A percentile compares a stretch with the other conserved stretches of the same genome.
Evolutionary conservation across 1,140 invertebrate species (phyloP).

Genomic region (Meloidogyne exigua): DNA sequence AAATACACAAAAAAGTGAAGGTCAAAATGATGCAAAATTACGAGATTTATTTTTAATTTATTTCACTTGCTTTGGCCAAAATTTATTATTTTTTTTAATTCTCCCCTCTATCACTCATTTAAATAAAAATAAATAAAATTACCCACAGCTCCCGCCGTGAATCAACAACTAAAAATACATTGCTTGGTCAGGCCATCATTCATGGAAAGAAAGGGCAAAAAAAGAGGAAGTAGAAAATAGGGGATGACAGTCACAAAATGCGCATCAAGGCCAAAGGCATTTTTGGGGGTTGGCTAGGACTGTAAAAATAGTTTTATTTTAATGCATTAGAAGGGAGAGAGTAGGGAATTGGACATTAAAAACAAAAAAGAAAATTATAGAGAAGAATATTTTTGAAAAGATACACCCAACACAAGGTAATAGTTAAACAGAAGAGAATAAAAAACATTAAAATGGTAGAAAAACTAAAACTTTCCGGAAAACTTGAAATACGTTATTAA

Average conservation of each 20-base stretch:
- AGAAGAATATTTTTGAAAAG: too few species aligned
- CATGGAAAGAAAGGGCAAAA: not conserved
- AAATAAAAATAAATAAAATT: not conserved
- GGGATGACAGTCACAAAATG: not conserved
- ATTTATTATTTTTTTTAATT: not conserved
- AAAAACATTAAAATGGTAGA: too few species aligned
- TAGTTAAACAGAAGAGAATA: too few species aligned
- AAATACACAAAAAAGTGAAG: not conserved
- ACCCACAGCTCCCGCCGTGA: not conserved
- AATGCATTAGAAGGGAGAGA: not conserved
- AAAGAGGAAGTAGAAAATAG: not conserved
- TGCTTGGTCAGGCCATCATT: conserved; percentile 1
- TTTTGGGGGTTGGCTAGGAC: not conserved
- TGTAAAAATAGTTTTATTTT: not conserved
- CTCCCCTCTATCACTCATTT: too few species aligned
- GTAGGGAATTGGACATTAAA: not conserved
- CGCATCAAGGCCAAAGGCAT: not conserved
- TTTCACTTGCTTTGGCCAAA: not conserved
- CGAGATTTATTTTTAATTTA: not conserved
- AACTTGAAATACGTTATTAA: too few species aligned
- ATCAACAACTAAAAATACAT: not conserved
- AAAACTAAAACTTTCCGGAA: too few species aligned
- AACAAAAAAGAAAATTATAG: too few species aligned
- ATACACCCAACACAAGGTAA: too few species aligned
- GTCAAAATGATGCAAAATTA: not conserved